phyloP scores from a whole-genome alignment of 2,888 invertebrate genomes.

The Agriopis aurantiaria region DNA sequence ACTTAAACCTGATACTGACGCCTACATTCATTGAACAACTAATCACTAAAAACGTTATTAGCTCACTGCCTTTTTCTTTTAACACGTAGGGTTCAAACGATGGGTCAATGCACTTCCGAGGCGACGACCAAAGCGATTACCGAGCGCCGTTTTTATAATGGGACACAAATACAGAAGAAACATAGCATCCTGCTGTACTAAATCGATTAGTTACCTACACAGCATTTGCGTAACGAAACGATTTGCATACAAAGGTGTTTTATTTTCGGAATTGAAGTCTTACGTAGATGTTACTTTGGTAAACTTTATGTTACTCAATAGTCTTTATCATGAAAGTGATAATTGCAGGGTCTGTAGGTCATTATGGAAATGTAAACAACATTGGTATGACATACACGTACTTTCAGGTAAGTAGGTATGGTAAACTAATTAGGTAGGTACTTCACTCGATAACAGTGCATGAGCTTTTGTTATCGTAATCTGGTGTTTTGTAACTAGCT shows the following conservation, averaged over 20 bases:
- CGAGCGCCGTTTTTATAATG: slow-evolving; percentile 73
- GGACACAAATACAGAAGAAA: slow-evolving; percentile 61
- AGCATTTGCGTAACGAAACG: slow-evolving; percentile 45
- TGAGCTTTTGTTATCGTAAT: slow-evolving; percentile 38
- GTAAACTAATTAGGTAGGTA: slow-evolving; percentile 37
- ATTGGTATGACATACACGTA: slow-evolving; percentile 47
- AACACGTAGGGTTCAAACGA: slow-evolving; percentile 76
- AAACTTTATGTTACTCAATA: slow-evolving; percentile 45
- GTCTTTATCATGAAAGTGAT: slow-evolving; percentile 43
- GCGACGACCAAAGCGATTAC: slow-evolving; percentile 79
- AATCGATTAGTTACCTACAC: slow-evolving; percentile 47
- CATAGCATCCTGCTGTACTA: slow-evolving; percentile 54
- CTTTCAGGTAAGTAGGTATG: slow-evolving; percentile 40
- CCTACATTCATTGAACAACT: slow-evolving; percentile 49
- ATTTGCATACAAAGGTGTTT: slow-evolving; percentile 46
- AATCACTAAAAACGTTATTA: slow-evolving; percentile 49
- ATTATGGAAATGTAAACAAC: slow-evolving; percentile 68
- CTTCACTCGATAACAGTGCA: slow-evolving; percentile 24
- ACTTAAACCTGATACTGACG: slow-evolving; percentile 21
- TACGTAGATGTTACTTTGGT: slow-evolving; percentile 47
- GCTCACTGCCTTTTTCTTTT: slow-evolving; percentile 51
- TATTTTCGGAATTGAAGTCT: slow-evolving; percentile 44
- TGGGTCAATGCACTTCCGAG: slow-evolving; percentile 86
- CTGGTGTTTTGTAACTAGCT: slow-evolving; percentile 36
- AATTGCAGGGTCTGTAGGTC: slow-evolving; percentile 57